These are phyloP conservation scores for Psettodes erumei DNA, from an alignment of 2,113 vertebrate species.

Conservation along the genomic window DNA sequence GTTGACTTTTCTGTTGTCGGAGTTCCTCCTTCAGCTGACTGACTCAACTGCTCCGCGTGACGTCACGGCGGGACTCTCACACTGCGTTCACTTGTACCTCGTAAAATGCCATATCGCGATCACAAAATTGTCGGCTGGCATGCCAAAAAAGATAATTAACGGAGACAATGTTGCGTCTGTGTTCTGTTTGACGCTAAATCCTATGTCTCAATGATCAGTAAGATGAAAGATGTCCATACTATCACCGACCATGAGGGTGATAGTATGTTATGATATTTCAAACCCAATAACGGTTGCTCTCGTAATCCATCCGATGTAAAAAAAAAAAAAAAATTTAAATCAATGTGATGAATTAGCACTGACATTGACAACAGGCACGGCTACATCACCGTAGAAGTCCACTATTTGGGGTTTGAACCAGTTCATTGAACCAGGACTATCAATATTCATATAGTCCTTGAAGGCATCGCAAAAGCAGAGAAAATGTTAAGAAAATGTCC, in stretches of 20 bases:
- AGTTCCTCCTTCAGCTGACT: conserved; percentile 73
- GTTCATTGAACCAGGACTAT: fast-evolving
- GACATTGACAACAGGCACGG: neutral
- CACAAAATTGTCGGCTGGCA: neutral
- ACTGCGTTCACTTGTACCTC: conserved; percentile 36
- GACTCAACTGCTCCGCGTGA: conserved; percentile 51
- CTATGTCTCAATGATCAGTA: neutral
- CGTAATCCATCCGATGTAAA: neutral
- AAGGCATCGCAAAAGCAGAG: conserved; percentile 33
- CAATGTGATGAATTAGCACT: too few relatives aligned
- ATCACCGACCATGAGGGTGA: too few relatives aligned
- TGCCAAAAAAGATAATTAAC: neutral
- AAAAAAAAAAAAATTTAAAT: neutral
- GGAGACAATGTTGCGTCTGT: too few relatives aligned
- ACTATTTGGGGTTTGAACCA: neutral
- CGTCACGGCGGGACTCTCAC: conserved; percentile 66
- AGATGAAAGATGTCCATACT: neutral
- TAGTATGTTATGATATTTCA: neutral
- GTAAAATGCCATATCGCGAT: neutral
- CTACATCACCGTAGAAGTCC: neutral
- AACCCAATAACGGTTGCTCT: neutral
- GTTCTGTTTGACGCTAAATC: neutral
- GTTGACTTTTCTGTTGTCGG: conserved; percentile 60
- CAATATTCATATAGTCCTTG: neutral
- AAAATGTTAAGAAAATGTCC: neutral